These are phyloP conservation scores for Erebia epiphron DNA, from an alignment of 2,888 invertebrate genomes.

Conservation along the genomic window DNA sequence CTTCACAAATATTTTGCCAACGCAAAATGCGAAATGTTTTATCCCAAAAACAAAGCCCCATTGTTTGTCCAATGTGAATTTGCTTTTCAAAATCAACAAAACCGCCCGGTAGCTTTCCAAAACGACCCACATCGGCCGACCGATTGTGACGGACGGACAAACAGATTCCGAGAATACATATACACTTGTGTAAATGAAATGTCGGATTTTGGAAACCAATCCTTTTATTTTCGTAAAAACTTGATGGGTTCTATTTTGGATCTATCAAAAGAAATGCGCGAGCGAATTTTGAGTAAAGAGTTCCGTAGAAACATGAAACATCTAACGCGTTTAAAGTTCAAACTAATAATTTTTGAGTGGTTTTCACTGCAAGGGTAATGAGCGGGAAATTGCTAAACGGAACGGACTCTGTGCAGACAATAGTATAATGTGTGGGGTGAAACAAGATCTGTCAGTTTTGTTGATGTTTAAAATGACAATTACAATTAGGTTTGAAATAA, in stretches of 20 bases:
- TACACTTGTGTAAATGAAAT: constrained; percentile 27
- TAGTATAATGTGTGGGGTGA: no score
- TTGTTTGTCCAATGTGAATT: constrained; percentile 1
- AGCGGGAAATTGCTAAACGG: no score
- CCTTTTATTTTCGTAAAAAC: constrained; percentile 7
- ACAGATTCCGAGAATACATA: constrained; percentile 20
- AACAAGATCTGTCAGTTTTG: no score
- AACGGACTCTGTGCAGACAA: no score
- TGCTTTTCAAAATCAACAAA: constrained; percentile 10
- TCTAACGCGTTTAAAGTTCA: no score
- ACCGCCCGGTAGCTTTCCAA: constrained; percentile 23
- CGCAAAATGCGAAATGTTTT: background rate
- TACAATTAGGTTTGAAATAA: no score
- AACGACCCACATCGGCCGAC: constrained; percentile 13
- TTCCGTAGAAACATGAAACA: background rate
- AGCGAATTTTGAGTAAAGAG: background rate
- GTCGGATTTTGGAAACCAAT: constrained; percentile 22
- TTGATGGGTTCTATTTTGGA: constrained; percentile 2
- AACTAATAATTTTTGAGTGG: no score
- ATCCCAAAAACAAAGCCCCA: constrained; percentile 7
- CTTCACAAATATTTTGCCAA: background rate
- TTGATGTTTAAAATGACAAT: no score
- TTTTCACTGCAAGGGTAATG: no score
- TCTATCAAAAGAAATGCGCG: background rate
- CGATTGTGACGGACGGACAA: constrained; percentile 18